Evolutionary conservation across 2,797 vertebrate species (phyloP).

Genomic region (Myiotriccus ornatus): DNA sequence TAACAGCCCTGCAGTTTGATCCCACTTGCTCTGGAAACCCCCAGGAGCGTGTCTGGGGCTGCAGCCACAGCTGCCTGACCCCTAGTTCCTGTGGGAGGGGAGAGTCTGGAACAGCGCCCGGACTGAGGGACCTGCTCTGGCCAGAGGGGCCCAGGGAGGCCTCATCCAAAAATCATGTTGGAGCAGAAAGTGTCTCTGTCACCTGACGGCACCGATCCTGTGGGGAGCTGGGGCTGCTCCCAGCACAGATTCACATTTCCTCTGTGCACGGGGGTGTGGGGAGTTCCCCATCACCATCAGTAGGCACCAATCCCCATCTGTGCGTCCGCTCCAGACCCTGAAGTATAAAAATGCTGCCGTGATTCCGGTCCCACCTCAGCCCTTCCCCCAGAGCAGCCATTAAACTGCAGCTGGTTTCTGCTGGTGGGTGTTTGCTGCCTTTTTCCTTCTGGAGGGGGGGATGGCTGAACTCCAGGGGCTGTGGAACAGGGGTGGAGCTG

Average conservation of each 20-base stretch:
- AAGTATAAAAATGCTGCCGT: background rate
- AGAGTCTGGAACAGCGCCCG: accelerated
- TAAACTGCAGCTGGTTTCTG: conserved; percentile 29
- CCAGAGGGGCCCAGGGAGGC: background rate
- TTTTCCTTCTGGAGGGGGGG: background rate
- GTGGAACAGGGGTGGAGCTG: accelerated
- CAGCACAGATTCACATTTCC: accelerated
- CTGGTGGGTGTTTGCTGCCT: background rate
- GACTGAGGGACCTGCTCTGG: background rate
- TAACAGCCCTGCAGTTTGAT: background rate
- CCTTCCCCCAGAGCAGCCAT: background rate
- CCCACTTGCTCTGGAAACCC: background rate
- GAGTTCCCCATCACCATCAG: background rate
- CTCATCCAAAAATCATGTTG: accelerated
- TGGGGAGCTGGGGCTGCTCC: background rate
- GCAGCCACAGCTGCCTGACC: background rate
- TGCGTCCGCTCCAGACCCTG: background rate
- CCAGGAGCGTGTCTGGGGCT: accelerated
- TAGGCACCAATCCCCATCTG: background rate
- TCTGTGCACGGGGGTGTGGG: accelerated
- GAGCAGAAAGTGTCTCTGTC: background rate
- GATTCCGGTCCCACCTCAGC: accelerated
- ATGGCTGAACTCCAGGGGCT: background rate
- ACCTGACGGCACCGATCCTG: accelerated
- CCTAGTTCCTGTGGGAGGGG: background rate